Evolutionary conservation across 2,888 invertebrate genomes (phyloP), one percentile per base, ranked within the genome.

Genomic region (Phymatocera aterrima): DNA sequence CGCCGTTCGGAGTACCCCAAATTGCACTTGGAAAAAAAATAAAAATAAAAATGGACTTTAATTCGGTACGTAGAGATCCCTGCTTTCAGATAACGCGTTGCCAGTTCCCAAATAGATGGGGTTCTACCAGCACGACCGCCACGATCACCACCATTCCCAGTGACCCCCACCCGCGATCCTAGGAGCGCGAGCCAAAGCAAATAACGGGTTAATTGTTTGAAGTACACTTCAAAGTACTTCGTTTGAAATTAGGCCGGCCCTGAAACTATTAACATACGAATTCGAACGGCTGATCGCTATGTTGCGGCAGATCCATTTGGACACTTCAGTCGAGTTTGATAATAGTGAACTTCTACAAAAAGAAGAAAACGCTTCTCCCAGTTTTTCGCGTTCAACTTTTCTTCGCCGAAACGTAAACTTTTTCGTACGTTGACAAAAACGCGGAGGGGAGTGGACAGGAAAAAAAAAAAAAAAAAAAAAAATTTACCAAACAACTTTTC

Each of bases 131-230:
- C n/a, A n/a, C n/a, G n/a, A n/a, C n/a, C 18, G 43, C 43, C 43
- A 12, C 12, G 43, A 43, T 51, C 70, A 48, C 31, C 51, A 51
- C 24, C 65, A 43, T 72, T 31, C 72, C 72, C 51, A 31, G 24
- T 46, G 72, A 48, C 43, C 48, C 72, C 72, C 21, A 31, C 31
- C 31, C 72, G 31, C 15, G 18, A 34, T 75, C 60, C 75, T 48
- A 57, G 37, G 75, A 75, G 60, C 57, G 24, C 40, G 6, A 75
- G 60, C 57, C n/a, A 75, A 75, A 57, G 57, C 40, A 75, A 75
- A 75, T 75, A 75, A 60, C 28, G 75, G 57, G 54, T 60, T 75
- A 75, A 75, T 75, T 75, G 75, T 75, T 75, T 75, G 57, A 57
- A 60, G 75, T 57, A 75, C 57, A 51, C 34, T 75, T 75, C 75